Conservation (phyloP, 2,113 vertebrate genomes). For the Odocoileus virginianus region DNA sequence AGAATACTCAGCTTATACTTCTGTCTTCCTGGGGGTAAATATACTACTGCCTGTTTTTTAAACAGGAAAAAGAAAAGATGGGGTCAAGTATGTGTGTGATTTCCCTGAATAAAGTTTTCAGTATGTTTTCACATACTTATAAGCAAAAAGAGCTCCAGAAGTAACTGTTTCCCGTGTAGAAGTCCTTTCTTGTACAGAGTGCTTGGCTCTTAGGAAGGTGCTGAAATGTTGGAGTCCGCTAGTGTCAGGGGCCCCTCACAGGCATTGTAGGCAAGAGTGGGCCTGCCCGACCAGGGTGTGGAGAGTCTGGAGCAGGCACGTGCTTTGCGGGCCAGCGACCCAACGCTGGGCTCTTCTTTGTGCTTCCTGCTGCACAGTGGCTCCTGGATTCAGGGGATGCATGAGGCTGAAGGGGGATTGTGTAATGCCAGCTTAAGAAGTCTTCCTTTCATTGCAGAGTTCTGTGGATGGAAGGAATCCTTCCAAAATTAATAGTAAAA, state of each 20-base stretch:
- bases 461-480: neutral
- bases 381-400: fast-evolving
- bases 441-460: neutral
- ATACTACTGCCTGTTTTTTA: neutral
- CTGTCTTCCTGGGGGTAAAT: neutral
- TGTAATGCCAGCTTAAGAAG: neutral
- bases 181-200: fast-evolving
- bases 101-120: neutral
- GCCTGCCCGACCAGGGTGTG: neutral
- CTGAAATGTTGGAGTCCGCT: fast-evolving
- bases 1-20: neutral
- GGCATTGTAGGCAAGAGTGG: fast-evolving
- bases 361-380: neutral
- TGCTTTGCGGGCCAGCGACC: neutral
- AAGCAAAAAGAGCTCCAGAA: neutral
- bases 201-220: neutral
- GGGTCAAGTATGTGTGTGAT: neutral
- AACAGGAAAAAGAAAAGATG: neutral
- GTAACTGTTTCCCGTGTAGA: neutral
- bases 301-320: neutral
- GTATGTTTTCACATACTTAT: neutral
- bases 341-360: fast-evolving
- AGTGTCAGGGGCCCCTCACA: fast-evolving
- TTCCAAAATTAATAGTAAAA: neutral
- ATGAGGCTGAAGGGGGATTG: neutral